phyloP scores from a whole-genome alignment of 1,140 invertebrate species.

The Lycorma delicatula region DNA sequence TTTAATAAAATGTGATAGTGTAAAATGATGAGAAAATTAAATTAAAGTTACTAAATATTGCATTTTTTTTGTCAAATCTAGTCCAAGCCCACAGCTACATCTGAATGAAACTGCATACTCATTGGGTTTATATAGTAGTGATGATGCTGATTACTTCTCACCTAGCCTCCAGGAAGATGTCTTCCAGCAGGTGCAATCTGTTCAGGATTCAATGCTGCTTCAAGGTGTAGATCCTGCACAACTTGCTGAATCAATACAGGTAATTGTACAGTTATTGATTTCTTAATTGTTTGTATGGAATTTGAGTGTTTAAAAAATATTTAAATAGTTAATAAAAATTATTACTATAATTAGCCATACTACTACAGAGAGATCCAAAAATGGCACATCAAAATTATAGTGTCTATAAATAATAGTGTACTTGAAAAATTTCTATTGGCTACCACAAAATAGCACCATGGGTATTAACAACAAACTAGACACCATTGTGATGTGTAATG shows the following conservation, averaged over 20 bases:
- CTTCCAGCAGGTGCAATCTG: constrained; percentile 55
- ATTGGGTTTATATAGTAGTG: constrained; percentile 15
- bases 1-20: too few relatives aligned
- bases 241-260: constrained; percentile 46
- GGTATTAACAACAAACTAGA: too few relatives aligned
- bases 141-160: constrained; percentile 56
- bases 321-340: not conserved
- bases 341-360: not conserved
- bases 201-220: constrained; percentile 56
- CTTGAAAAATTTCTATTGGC: too few relatives aligned
- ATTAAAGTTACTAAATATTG: too few relatives aligned
- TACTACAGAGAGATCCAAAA: not conserved
- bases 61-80: not conserved
- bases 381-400: too few relatives aligned
- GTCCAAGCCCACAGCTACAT: constrained; percentile 19
- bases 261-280: too few relatives aligned
- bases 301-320: not conserved
- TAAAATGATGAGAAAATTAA: too few relatives aligned
- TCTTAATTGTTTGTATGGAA: constrained; percentile 1
- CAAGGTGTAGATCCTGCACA: constrained; percentile 55
- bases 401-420: too few relatives aligned
- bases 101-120: constrained; percentile 18
- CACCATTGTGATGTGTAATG: too few relatives aligned
- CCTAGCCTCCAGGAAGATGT: constrained; percentile 67
- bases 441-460: too few relatives aligned